Base-by-base conservation (phyloP, 2,797 vertebrate genomes). In the Sebastes umbrosus region DNA sequence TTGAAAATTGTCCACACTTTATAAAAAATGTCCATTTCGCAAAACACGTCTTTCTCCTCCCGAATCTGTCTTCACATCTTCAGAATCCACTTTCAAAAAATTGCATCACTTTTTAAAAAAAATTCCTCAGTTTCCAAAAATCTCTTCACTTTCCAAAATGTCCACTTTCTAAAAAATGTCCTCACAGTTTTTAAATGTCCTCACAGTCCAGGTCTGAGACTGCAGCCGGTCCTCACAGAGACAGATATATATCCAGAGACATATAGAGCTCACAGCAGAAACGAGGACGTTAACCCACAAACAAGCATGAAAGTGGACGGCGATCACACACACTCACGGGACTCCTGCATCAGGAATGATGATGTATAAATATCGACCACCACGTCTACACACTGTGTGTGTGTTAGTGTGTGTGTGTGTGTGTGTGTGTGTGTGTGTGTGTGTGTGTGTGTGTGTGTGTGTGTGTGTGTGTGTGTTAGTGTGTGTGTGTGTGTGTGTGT, bases 311-410 rank as follows among this genome's bases (percentile, higher is more conserved):
- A 70, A 59, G 63, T 70, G 46, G 18, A 73, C 62, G 7, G 14
- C 68, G 66, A 18, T 55, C 76, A 78, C 73, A 63, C 24, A 58
- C 16, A 63, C 74, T 34, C 57, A 14, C n/a, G 46, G 78, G 67
- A 87, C 60, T 79, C 78, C 80, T 82, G 87, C 86, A 88, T 90
- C 87, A 90, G 87, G 77, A 90, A 87, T 75, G 85, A 93, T 93
- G 87, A 93, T 93, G 92, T 90, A 93, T 92, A 93, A 94, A 94
- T 94, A 95, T 93, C 83, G 94, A 95, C 92, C 93, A 22, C 10
- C 24, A 65, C 14, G 62, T 73, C 58, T 63, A 57, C 68, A 69
- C 78, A 62, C 50, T 31, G n/a, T 67, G 25, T 50, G 64, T 32
- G 31, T 32, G 31, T 31, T 31, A 31, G 31, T 32, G 31, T 32